phyloP scores from a whole-genome alignment of 2,113 vertebrate genomes.

The Rhynchomys soricoides region DNA sequence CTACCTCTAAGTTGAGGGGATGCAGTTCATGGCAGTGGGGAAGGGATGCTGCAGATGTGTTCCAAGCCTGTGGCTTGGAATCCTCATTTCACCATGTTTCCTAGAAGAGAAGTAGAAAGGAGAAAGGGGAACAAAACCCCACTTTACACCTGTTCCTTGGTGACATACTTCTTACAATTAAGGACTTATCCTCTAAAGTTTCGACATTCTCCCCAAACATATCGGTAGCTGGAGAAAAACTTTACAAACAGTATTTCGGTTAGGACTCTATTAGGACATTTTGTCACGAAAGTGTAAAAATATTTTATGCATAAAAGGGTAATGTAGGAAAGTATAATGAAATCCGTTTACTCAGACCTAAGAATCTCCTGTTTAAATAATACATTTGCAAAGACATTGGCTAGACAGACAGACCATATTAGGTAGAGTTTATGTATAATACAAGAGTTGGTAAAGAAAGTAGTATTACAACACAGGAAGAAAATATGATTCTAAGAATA shows the following conservation, averaged over 20 bases:
- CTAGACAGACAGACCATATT: background rate
- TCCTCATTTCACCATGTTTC: background rate
- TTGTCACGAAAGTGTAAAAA: background rate
- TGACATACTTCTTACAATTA: background rate
- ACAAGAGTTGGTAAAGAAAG: background rate
- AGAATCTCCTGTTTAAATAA: background rate
- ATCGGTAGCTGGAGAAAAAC: background rate
- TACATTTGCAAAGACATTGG: background rate
- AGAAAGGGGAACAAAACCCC: rapidly evolving
- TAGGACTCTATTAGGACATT: background rate
- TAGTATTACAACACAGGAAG: background rate
- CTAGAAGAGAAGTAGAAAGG: background rate
- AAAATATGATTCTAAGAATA: background rate
- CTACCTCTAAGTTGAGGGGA: background rate
- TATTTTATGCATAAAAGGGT: background rate
- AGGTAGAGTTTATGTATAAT: background rate
- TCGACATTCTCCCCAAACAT: background rate
- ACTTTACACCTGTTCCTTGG: background rate
- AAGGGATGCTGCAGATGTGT: background rate
- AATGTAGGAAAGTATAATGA: background rate
- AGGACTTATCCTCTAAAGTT: background rate
- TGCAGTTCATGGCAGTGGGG: too few relatives aligned
- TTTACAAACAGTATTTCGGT: too few relatives aligned
- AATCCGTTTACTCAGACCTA: background rate
- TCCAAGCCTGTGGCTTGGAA: background rate